Evolutionary conservation across 1,140 invertebrate genomes (phyloP), one percentile per base, ranked within the genome.

Genomic region (Brachionus plicatilis): DNA sequence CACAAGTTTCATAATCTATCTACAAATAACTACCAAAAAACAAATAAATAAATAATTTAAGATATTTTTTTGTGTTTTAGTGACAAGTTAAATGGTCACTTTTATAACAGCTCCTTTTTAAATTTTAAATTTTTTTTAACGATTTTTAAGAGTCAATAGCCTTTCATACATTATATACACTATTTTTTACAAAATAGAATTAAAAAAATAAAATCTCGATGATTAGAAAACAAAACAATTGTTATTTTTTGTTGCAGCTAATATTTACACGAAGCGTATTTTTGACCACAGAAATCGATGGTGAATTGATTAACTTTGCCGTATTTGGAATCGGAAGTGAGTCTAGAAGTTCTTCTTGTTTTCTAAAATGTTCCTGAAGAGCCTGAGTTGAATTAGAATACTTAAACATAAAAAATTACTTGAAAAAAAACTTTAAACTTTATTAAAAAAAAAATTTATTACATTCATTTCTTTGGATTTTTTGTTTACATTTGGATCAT

Each of bases 221-320:
- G 53, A 60, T 20, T 9, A 20, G 20, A 60, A 60, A 60, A 20
- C 53, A 60, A 60, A 60, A 60, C 53, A 60, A 60, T 72, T 72
- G 68, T 50, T 76, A 76, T 76, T 76, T 76, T n/a, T 76, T 76
- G 47, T 76, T 76, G 43, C 72, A 76, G 5, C 72, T 56, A 65
- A 82, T 82, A 82, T 82, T 82, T 82, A 82, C 79, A 60, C 79
- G 79, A 14, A 82, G 56, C 8, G 79, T 43, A 82, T 47, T 82
- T 68, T 82, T 82, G 12, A 82, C 53, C 12, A 60, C 53, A 27
- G 79, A 60, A 50, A 76, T 50, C 20, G 72, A 27, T 29, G 43
- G 43, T 50, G 17, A 45, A 50, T 76, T 76, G n/a, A 76, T 29
- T 76, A 76, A 17, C 29, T 27, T 43, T 20, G 70, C 41, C 8